Evolutionary conservation across 2,113 vertebrate genomes (phyloP), one percentile per base, ranked within the genome.

Genomic region (Toxotes jaculatrix): DNA sequence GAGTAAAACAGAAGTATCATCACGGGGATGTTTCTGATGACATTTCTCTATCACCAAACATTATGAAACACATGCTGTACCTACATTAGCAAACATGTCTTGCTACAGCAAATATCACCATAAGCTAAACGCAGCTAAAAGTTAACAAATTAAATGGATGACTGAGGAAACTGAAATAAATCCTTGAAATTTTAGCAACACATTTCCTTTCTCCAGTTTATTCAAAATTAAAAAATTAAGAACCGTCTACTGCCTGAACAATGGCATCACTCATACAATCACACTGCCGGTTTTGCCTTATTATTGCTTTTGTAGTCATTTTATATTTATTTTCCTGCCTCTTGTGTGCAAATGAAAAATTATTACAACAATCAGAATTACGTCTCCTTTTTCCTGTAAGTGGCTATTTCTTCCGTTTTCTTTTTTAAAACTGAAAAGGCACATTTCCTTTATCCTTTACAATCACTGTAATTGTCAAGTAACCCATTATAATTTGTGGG

Each of bases 1-100:
- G 64, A 63, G 82, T 60, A 76, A 82, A 89, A 76, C 53, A 67
- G 31, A 73, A 65, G 74, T 11, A 59, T 42, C 64, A 69, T 63
- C 38, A 4, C 1, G 11, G 75, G 84, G 67, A 85, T 60, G 63
- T 31, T 76, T 62, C n/a, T 27, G 74, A 65, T 65, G 32, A 68
- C 47, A 10, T 66, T 65, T 32, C 65, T 51, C n/a, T 27, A 10
- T 36, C 34, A 34, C 27, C 34, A 55, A 13, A 66, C 27, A 63
- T 61, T 1, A 19, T 7, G 5, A 66, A 34, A 55, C 42, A 49
- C 36, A 45, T 66, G 59, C 36, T 23, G 36, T 31, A 19, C 17
- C 1, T 3, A 19, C 17, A 38, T 3, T 8, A 43, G 23, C 27
- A 38, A 16, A 65, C 31, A 32, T 31, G 3, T 13, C 14, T 10